Conservation (phyloP, 2,888 invertebrate genomes). For the Hydrotaea cyrtoneurina region DNA sequence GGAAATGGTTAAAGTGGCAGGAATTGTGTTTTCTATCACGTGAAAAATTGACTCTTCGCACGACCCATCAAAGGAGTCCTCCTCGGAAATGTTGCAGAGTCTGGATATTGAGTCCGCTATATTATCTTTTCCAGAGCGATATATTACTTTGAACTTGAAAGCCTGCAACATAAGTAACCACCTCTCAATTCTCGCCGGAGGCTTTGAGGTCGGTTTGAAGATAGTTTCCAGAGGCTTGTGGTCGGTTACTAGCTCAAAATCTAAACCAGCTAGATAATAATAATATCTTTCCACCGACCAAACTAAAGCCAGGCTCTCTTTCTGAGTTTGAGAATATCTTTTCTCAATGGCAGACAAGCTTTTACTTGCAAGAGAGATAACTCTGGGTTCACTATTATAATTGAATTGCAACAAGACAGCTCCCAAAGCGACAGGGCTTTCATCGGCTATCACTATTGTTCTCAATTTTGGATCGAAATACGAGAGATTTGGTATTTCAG, state of each 20-base stretch:
- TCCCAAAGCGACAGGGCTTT: conserved; percentile 28
- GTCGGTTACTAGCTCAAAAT: conserved; percentile 28
- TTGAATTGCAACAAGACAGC: conserved; percentile 33
- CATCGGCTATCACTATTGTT: not conserved
- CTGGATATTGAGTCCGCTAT: conserved; percentile 51
- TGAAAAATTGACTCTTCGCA: conserved; percentile 41
- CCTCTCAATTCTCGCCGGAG: conserved; percentile 21
- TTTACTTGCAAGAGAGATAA: conserved; percentile 6
- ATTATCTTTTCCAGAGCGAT: conserved; percentile 48
- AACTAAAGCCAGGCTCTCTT: conserved; percentile 60
- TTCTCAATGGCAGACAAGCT: conserved; percentile 30
- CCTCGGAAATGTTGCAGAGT: conserved; percentile 30
- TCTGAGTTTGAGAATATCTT: conserved; percentile 63
- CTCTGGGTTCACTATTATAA: not conserved
- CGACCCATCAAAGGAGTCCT: conserved; percentile 44
- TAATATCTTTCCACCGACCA: conserved; percentile 59
- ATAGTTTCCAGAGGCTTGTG: conserved; percentile 38
- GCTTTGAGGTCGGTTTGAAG: conserved; percentile 18
- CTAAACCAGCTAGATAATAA: conserved; percentile 55
- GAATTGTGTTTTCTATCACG: conserved; percentile 6
- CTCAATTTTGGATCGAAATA: conserved; percentile 72
- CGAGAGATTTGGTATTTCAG: conserved; percentile 68
- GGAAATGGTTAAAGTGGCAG: conserved; percentile 35
- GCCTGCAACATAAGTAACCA: conserved; percentile 9
- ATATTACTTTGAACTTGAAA: conserved; percentile 35